Percentiles rank a stretch among this genome's conserved stretches.
These are phyloP conservation scores for Melozone crissalis DNA, from an alignment of 2,113 vertebrate genomes.

Conservation along the genomic window DNA sequence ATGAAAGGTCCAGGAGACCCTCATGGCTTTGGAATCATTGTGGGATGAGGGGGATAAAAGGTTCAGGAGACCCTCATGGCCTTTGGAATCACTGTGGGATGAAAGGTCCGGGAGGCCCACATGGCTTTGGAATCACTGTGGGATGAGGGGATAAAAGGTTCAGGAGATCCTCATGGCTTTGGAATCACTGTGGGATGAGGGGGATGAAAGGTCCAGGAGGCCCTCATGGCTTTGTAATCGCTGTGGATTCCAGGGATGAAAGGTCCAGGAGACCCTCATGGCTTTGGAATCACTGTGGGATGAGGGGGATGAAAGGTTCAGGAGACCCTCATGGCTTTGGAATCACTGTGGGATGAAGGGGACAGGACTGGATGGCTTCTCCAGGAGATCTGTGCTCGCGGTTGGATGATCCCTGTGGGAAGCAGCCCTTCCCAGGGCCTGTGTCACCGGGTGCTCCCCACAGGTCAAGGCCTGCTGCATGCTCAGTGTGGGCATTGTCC, in stretches of 20 bases:
- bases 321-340: too few relatives aligned
- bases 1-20: fast-evolving
- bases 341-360: not conserved
- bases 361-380: not conserved
- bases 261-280: not conserved
- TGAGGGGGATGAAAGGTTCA: not conserved
- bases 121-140: not conserved
- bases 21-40: fast-evolving
- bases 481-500: not conserved
- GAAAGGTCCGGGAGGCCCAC: not conserved
- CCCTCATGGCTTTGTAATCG: too few relatives aligned
- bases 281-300: not conserved
- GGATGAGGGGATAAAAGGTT: fast-evolving
- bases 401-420: fast-evolving
- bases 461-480: conserved; percentile 34
- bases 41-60: not conserved
- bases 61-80: fast-evolving
- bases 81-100: fast-evolving
- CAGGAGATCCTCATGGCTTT: not conserved
- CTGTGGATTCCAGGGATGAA: too few relatives aligned
- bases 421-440: fast-evolving
- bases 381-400: fast-evolving
- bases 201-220: not conserved
- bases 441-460: not conserved
- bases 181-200: not conserved